A percentile compares a stretch with the other conserved stretches of the same genome.
phyloP scores from a whole-genome alignment of 2,113 vertebrate species.

The Pluvialis apricaria region DNA sequence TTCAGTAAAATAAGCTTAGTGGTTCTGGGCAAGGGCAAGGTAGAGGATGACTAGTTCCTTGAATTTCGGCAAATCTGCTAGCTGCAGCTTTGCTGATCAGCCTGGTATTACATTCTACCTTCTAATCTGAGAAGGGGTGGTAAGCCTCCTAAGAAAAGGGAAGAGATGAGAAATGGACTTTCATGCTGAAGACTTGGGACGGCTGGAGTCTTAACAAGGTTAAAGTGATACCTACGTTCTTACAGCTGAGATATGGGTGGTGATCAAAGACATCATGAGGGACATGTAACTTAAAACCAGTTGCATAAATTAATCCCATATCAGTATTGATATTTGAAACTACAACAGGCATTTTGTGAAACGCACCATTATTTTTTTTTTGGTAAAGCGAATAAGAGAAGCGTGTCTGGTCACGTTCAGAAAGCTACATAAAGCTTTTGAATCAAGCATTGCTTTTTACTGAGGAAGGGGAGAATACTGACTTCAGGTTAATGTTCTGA shows the following conservation, averaged over 20 bases:
- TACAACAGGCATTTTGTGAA: not conserved
- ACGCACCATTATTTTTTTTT: not conserved
- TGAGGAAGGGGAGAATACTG: not conserved
- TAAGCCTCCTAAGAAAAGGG: not conserved
- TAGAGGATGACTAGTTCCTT: not conserved
- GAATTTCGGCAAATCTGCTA: accelerated
- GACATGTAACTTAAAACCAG: not conserved
- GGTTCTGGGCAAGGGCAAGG: not conserved
- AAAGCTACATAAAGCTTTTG: not conserved
- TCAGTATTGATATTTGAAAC: not conserved
- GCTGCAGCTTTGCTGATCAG: not conserved
- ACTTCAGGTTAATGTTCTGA: not conserved
- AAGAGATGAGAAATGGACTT: not conserved
- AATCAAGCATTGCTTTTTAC: not conserved
- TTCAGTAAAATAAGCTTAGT: not conserved
- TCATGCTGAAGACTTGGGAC: not conserved
- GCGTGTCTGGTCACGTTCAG: not conserved
- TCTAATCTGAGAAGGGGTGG: not conserved
- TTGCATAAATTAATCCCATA: not conserved
- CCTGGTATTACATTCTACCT: not conserved
- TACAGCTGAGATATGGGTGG: not conserved
- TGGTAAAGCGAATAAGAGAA: not conserved
- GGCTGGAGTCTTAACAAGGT: not conserved
- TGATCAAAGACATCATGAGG: not conserved
- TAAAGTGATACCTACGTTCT: not conserved